These are phyloP conservation scores for Drosophila peninsularis DNA, from an alignment of 2,888 invertebrate species.

Conservation along the genomic window DNA sequence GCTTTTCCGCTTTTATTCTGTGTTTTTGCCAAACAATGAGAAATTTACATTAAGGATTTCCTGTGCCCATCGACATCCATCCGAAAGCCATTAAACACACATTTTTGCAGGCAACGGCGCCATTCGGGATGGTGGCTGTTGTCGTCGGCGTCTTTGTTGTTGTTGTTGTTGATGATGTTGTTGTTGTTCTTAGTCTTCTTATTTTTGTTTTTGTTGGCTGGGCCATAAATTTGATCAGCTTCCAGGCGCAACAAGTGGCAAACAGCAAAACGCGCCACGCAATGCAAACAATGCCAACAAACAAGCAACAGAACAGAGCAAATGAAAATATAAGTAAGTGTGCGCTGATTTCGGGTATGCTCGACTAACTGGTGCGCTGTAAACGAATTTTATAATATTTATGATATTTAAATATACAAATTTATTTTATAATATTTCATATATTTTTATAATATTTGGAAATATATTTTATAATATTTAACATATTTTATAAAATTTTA, in stretches of 20 bases:
- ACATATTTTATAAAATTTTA: too few relatives aligned
- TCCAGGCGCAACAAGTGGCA: constrained; percentile 67
- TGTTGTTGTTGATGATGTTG: neutral
- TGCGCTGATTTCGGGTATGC: neutral
- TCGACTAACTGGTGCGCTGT: neutral
- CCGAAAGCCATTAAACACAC: constrained; percentile 67
- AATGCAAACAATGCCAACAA: constrained; percentile 33
- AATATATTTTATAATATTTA: too few relatives aligned
- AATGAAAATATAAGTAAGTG: constrained; percentile 10
- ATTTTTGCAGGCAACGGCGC: constrained; percentile 19
- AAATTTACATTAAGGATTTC: constrained; percentile 72
- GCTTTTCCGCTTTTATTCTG: neutral
- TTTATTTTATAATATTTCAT: too few relatives aligned
- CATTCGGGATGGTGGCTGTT: constrained; percentile 10
- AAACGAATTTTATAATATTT: too few relatives aligned
- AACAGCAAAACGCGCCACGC: constrained; percentile 33
- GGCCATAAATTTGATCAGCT: constrained; percentile 50
- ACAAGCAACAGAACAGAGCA: constrained; percentile 15
- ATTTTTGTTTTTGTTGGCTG: constrained; percentile 49
- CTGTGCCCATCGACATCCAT: constrained; percentile 63
- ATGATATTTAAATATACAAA: too few relatives aligned
- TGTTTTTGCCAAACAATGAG: constrained; percentile 30
- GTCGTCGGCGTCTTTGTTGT: neutral
- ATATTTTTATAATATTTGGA: too few relatives aligned
- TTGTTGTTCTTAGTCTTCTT: constrained; percentile 6